Evolutionary conservation across 2,113 vertebrate genomes (phyloP).

Genomic region (Corythaeola cristata): DNA sequence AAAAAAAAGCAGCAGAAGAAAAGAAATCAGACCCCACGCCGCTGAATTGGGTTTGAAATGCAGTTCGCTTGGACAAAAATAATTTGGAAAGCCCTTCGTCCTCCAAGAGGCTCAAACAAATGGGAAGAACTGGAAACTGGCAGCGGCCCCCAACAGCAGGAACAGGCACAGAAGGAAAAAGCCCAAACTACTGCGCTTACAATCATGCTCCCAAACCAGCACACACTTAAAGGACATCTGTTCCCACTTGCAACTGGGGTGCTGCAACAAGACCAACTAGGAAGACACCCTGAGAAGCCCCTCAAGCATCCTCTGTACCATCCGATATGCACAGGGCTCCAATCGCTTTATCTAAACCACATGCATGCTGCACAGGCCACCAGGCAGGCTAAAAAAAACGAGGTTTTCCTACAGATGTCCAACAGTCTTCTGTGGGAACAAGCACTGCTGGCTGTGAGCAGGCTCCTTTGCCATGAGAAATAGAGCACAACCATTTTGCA

Average conservation of each 20-base stretch:
- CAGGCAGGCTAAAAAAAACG: neutral
- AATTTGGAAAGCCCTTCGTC: neutral
- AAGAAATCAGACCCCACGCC: neutral
- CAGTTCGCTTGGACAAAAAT: neutral
- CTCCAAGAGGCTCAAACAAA: too few relatives aligned
- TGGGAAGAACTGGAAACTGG: too few relatives aligned
- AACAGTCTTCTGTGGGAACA: neutral
- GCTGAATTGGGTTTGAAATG: neutral
- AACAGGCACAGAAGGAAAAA: too few relatives aligned
- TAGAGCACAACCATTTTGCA: neutral
- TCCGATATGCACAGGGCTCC: neutral
- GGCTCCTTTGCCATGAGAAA: neutral
- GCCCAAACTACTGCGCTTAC: too few relatives aligned
- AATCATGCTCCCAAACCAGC: too few relatives aligned
- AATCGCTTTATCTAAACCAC: neutral
- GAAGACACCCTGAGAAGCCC: neutral
- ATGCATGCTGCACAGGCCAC: fast-evolving
- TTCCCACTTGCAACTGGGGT: neutral
- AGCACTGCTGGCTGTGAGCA: neutral
- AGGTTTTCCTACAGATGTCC: neutral
- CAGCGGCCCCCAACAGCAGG: too few relatives aligned
- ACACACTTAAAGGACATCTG: neutral
- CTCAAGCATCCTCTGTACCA: fast-evolving
- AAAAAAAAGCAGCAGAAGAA: neutral
- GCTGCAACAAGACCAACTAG: neutral